Percentiles rank a stretch among this genome's conserved stretches.
phyloP scores from a whole-genome alignment of 2,797 vertebrate genomes.

The Enteromius treurensis region DNA sequence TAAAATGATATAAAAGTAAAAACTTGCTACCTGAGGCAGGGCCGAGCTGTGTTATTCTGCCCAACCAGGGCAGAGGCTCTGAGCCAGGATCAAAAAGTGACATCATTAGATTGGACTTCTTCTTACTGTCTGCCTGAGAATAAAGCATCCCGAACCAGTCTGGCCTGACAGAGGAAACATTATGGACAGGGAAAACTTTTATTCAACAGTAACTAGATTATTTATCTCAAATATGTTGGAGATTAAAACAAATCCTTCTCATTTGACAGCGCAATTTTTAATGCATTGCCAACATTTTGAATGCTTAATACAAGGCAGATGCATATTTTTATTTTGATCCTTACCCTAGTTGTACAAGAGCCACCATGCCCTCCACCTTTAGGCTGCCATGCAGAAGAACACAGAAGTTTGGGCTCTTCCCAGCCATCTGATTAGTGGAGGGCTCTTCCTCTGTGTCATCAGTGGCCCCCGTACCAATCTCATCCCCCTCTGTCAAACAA shows the following conservation, averaged over 20 bases:
- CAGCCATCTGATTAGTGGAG: constrained; percentile 94
- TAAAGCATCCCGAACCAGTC: constrained; percentile 99
- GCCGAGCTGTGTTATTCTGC: constrained; percentile 92
- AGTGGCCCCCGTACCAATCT: constrained; percentile 88
- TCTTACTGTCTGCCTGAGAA: constrained; percentile 99
- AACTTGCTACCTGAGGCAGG: constrained; percentile 91
- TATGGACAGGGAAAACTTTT: not conserved
- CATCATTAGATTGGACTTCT: constrained; percentile 99
- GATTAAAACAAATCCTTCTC: not conserved
- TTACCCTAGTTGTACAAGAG: constrained; percentile 95
- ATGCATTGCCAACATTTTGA: not conserved
- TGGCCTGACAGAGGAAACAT: constrained; percentile 72
- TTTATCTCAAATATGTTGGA: not conserved
- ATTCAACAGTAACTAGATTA: not conserved
- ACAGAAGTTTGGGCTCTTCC: constrained; percentile 98
- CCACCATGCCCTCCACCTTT: constrained; percentile 99
- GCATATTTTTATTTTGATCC: constrained; percentile 16
- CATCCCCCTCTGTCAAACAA: constrained; percentile 86
- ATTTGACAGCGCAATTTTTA: not conserved
- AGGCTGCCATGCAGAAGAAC: constrained; percentile 96
- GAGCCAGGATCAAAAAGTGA: constrained; percentile 93
- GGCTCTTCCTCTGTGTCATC: constrained; percentile 95
- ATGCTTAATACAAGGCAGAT: not conserved
- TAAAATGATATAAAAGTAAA: not conserved
- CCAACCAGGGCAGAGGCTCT: constrained; percentile 94